Base-by-base conservation (phyloP, 1,140 invertebrate genomes). In the Pogonus chalceus region DNA sequence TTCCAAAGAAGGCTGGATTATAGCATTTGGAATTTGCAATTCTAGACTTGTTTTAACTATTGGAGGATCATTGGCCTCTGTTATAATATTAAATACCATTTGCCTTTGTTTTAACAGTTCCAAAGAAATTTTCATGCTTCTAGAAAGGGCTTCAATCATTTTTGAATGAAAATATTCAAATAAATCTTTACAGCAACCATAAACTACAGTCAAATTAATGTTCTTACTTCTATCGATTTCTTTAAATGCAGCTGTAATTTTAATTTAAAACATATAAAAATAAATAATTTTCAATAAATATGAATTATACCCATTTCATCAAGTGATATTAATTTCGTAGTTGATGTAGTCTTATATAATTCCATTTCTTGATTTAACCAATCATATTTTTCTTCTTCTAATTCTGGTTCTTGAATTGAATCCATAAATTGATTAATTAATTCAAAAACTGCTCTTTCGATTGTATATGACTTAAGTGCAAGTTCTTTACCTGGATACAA, bases 131-230 rank as follows among this genome's bases (percentile, higher is more conserved):
- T 80, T 81, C 0, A 82, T 84, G 53, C 79, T 77, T 61, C 81
- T 83, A 2, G 84, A 81, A 18, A 88, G 69, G 14, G 82, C 69
- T 55, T 84, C 81, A 37, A 82, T 71, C 20, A 84, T 76, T 70
- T 84, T 85, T 24, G 78, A 77, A 62, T 85, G 84, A 61, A 85
- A 88, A 65, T 81, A 83, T 9, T 77, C 78, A 66, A 86, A 87
- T 18, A 87, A 63, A 63, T 88, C 84, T 66, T 85, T 82, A 58
- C 82, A 85, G 65, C 87, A 81, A 35, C 77, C 79, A n/a, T 84
- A 77, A 10, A 83, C 73, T 49, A 75, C 75, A 54, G 63, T 60
- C 20, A 81, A 61, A 57, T 84, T 81, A 60, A 80, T 74, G 48
- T 73, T 71, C 31, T 71, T 67, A 4, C 75, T 76, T 59, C 74